A percentile compares a stretch with the other conserved stretches of the same genome.
These are phyloP conservation scores for Cylloceria caligata DNA, from an alignment of 2,888 invertebrate genomes.

Conservation along the genomic window DNA sequence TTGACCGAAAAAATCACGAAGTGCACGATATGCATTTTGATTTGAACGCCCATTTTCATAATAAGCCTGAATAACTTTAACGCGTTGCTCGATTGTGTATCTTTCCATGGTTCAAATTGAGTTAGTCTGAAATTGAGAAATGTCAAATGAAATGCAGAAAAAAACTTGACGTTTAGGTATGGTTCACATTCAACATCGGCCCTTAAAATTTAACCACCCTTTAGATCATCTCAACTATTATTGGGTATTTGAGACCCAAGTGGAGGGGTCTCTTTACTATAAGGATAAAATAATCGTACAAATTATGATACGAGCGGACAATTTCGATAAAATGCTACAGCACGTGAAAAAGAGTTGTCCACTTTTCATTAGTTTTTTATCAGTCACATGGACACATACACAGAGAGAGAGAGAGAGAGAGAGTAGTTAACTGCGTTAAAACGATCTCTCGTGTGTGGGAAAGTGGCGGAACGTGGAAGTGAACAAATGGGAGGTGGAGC, in stretches of 20 bases:
- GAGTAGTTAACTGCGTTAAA: constrained; percentile 79
- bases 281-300: not conserved
- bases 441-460: constrained; percentile 68
- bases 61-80: no score
- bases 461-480: constrained; percentile 24
- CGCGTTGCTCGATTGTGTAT: no score
- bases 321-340: constrained; percentile 3
- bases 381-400: constrained; percentile 35
- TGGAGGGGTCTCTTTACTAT: not conserved
- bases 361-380: constrained; percentile 82
- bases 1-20: no score
- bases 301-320: not conserved
- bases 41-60: no score
- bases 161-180: no score
- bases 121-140: no score
- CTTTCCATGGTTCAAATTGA: no score
- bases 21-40: no score
- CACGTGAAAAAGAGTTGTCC: constrained; percentile 78
- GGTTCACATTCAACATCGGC: no score
- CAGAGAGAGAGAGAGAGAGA: not conserved
- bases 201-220: no score
- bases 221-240: no score
- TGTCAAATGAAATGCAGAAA: no score
- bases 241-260: not conserved
- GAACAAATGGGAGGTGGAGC: constrained; percentile 78